phyloP scores from a whole-genome alignment of 37 sponge, comb jelly and placozoan genomes.

The Amphimedon queenslandica region DNA sequence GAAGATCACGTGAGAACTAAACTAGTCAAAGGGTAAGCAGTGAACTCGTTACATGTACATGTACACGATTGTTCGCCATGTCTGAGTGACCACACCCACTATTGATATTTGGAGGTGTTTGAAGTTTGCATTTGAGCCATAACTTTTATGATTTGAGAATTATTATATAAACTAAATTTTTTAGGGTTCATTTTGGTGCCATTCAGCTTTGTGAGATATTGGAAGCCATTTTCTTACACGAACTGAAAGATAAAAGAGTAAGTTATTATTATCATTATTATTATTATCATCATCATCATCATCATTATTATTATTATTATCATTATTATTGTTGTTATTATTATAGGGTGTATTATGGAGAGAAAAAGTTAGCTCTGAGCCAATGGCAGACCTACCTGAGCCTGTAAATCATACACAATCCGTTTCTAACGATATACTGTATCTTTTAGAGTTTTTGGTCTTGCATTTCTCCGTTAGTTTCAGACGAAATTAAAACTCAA shows the following conservation, averaged over 20 bases:
- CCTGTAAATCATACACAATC: slow-evolving; percentile 19
- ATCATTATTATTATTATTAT: slow-evolving; percentile 1
- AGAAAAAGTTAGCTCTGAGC: slow-evolving; percentile 1
- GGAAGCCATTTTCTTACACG: slow-evolving; percentile 65
- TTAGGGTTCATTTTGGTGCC: background rate
- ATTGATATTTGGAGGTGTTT: background rate
- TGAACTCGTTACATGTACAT: no score
- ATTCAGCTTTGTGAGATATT: slow-evolving; percentile 35
- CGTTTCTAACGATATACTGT: background rate
- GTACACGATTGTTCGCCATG: background rate
- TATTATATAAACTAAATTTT: background rate
- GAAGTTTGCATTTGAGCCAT: no score
- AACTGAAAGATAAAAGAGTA: slow-evolving; percentile 34
- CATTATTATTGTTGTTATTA: background rate
- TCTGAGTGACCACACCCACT: background rate
- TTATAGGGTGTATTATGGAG: slow-evolving; percentile 34
- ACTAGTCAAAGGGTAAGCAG: slow-evolving; percentile 13
- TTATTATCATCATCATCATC: background rate
- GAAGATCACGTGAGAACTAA: slow-evolving; percentile 16
- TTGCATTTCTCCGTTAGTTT: slow-evolving; percentile 46
- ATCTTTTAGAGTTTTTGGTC: slow-evolving; percentile 66
- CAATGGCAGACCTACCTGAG: slow-evolving; percentile 16
- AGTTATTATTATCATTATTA: background rate
- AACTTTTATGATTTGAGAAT: background rate
- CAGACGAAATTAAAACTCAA: slow-evolving; percentile 57